Conservation (phyloP, 2,888 invertebrate species). For the Macaria liturata region DNA sequence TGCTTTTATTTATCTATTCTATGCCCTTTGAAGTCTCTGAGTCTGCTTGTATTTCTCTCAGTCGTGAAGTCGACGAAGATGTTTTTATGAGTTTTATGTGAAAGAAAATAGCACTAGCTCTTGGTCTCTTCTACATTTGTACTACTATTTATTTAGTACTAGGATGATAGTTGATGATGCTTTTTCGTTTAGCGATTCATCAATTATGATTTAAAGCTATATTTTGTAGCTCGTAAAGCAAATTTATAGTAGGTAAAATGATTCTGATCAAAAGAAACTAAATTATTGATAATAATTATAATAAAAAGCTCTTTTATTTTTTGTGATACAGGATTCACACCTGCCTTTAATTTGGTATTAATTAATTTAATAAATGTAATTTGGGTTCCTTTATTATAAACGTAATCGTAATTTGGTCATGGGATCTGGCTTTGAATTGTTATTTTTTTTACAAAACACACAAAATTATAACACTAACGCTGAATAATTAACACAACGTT, state of each 20-base stretch:
- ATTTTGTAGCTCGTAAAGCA: too few species aligned
- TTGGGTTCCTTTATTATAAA: not conserved
- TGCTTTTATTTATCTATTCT: conserved; percentile 26
- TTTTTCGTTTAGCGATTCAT: too few species aligned
- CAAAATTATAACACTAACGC: conserved; percentile 11
- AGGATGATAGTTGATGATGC: too few species aligned
- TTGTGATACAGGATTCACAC: conserved; percentile 14
- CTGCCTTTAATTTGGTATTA: conserved; percentile 9
- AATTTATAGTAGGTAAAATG: too few species aligned
- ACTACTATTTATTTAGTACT: too few species aligned
- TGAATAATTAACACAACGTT: conserved; percentile 10
- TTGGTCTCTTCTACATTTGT: not conserved
- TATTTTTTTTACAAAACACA: conserved; percentile 7
- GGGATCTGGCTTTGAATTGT: conserved; percentile 8
- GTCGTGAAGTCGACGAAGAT: conserved; percentile 21
- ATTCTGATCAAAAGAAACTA: too few species aligned
- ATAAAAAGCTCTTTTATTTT: not conserved
- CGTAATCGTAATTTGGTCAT: conserved; percentile 7
- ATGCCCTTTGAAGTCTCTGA: conserved; percentile 26
- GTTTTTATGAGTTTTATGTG: conserved; percentile 6
- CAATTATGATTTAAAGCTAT: too few species aligned
- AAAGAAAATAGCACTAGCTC: conserved; percentile 7
- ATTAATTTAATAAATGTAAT: conserved; percentile 6
- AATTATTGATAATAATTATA: not conserved
- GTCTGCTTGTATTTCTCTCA: conserved; percentile 18